Evolutionary conservation across 2,113 vertebrate genomes (phyloP), one percentile per base, ranked within the genome.

Genomic region (Vulpes ferrilata): DNA sequence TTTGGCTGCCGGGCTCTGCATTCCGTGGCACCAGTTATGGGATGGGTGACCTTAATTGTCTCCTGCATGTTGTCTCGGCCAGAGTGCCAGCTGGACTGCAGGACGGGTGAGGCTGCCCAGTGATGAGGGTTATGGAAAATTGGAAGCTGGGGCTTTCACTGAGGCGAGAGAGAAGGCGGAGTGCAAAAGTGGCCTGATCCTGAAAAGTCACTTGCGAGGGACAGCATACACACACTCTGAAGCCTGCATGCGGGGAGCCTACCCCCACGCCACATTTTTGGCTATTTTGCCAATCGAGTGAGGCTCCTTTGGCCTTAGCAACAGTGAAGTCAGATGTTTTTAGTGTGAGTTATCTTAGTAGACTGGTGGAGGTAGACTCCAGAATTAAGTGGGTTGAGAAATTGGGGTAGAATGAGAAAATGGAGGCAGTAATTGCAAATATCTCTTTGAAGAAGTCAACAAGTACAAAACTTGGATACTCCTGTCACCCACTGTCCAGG

Each of bases 1-100:
- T 90, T 71, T 90, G 59, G 60, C 35, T 90, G 5, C 38, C 78
- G 43, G 71, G 64, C 57, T 95, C 65, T 95, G 64, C 48, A 80
- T 74, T 92, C 88, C 7, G 7, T 65, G 74, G 35, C 15, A 86
- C 7, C 32, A 43, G 0, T 91, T 97, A 67, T 69, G 35, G 48
- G 85, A 60, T 62, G 22, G 16, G 25, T 51, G 9, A 48, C 59
- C 53, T 88, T 67, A 53, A 48, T 79, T n/a, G 23, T 76, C 55
- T 93, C 17, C n/a, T 91, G 20, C 48, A 27, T 57, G 16, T 93
- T 93, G 57, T 38, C 59, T n/a, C n/a, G 25, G 16, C 13, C 59
- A 60, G 74, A 92, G 85, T 88, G 48, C 13, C 48, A 88, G 32
- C n/a, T 17, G 9, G 7, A 73, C 79, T 51, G 71, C 6, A 48